Conservation (phyloP, 2,888 invertebrate species). For the Cristatella mucedo region DNA sequence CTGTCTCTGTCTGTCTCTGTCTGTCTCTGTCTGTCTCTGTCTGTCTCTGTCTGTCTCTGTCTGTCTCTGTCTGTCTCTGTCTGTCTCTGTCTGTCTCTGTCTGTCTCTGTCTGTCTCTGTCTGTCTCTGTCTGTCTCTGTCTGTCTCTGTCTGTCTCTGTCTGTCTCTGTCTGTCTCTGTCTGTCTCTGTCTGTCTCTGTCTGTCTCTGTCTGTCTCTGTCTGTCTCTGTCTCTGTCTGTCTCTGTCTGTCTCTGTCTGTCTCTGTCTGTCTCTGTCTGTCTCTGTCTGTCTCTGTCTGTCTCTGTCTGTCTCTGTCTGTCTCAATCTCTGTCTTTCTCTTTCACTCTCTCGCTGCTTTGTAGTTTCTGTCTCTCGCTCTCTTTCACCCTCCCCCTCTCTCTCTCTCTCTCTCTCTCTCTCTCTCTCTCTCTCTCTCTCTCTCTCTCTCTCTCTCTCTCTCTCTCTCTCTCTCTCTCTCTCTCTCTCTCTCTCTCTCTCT, state of each 20-base stretch:
- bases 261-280: too few relatives aligned
- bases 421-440: not conserved
- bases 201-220: too few relatives aligned
- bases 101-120: constrained; percentile 1
- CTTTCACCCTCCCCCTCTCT: too few relatives aligned
- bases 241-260: too few relatives aligned
- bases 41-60: not conserved
- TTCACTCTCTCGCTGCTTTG: not conserved
- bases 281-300: not conserved
- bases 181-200: too few relatives aligned
- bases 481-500: not conserved
- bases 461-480: not conserved
- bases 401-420: constrained; percentile 1
- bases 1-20: constrained; percentile 1
- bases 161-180: too few relatives aligned
- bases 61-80: constrained; percentile 1
- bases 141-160: not conserved
- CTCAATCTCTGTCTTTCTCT: too few relatives aligned
- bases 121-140: not conserved
- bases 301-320: constrained; percentile 2
- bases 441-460: not conserved
- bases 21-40: not conserved
- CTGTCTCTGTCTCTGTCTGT: too few relatives aligned
- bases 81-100: not conserved
- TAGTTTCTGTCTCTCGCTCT: too few relatives aligned